Base-by-base conservation (phyloP, 2,113 vertebrate species). In the Apteryx owenii region DNA sequence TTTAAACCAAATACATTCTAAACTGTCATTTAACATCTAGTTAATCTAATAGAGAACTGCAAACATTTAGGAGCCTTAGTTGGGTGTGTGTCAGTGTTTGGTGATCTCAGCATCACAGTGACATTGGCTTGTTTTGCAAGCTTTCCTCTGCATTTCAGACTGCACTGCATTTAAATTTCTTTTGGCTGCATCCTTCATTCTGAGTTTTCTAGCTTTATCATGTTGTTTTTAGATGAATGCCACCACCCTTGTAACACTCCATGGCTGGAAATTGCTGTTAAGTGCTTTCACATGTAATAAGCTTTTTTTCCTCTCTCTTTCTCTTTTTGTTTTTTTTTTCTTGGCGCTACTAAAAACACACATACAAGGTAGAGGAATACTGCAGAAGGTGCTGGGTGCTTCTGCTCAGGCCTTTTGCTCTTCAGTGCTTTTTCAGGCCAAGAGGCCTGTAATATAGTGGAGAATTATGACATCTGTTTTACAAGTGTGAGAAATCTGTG, bases 381-480 rank as follows among this genome's bases (percentile, higher is more conserved):
- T 62, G 36, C 65, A 56, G 70, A 85, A 53, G 46, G 26, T 28
- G 18, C 6, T 61, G 18, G 38, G 14, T 54, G 36, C 53, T 72
- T 72, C 3, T 53, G n/a, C 48, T 28, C n/a, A 28, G 17, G n/a
- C 33, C 48, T 51, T 12, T 25, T 38, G 69, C 16, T 72, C 50
- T n/a, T 5, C 48, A 14, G 17, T 20, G 17, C 36, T 53, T 38
- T 46, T 70, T 44, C 48, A n/a, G 68, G 20, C 66, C 9, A n/a
- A n/a, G 48, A 70, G 29, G 14, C 23, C 50, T 82, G 31, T 11
- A 36, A 15, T 22, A 5, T 60, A n/a, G 5, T 12, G 72, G 23
- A 40, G 25, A 68, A 23, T 25, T 56, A n/a, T 0, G 5, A 26
- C 23, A 29, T 4, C 6, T 0, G 0, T 17, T 26, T 3, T 46